These are phyloP conservation scores for Halcyon senegalensis DNA, from an alignment of 2,113 vertebrate genomes.

Conservation along the genomic window DNA sequence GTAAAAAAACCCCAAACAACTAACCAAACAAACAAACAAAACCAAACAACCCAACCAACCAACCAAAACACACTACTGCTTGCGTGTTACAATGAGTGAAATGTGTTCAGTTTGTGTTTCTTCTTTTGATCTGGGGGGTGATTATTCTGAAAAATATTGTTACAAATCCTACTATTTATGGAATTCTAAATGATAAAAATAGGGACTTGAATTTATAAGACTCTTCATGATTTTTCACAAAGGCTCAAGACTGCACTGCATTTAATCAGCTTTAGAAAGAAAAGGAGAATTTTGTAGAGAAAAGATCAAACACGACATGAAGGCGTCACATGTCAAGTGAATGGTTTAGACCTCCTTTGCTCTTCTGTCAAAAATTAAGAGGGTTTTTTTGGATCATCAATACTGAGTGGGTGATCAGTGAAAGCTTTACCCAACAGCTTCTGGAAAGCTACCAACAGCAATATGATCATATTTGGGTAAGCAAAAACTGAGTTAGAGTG, in stretches of 20 bases:
- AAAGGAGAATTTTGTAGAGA: not conserved
- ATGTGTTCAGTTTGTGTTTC: not conserved
- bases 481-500: not conserved
- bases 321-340: not conserved
- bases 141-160: not conserved
- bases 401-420: not conserved
- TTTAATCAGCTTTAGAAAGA: constrained; percentile 20
- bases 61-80: not conserved
- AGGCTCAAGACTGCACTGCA: not conserved
- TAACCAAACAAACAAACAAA: not conserved
- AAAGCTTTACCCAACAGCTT: not conserved
- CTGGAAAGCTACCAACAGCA: not conserved
- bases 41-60: not conserved
- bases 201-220: not conserved
- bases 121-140: not conserved
- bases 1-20: not conserved
- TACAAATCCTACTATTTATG: not conserved
- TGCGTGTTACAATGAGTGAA: not conserved
- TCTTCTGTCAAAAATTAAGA: not conserved
- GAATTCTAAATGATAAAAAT: not conserved
- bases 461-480: not conserved
- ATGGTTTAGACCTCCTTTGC: constrained; percentile 3
- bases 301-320: not conserved
- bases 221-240: not conserved
- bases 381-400: not conserved